Evolutionary conservation across 2,113 vertebrate species (phyloP).

Genomic region (western clawed frog (Xenopus tropicalis)): UCB_Xtro_10.0 CM004452.2:10331001-10331500

Average conservation of each 20-base stretch:
- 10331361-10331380: neutral
- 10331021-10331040: too few species aligned
- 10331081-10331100: conserved; percentile 1
- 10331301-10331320: neutral
- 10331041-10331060: neutral
- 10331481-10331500: too few species aligned
- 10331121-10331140: neutral
- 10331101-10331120: neutral
- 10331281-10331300: neutral
- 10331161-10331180: conserved; percentile 24
- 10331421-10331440: too few species aligned
- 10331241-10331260: conserved; percentile 1
- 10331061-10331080: neutral
- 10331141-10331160: conserved; percentile 6
- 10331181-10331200: neutral
- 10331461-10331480: too few species aligned
- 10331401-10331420: too few species aligned
- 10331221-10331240: conserved; percentile 10
- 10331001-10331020: too few species aligned
- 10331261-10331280: neutral
- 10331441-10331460: too few species aligned
- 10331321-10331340: neutral
- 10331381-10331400: too few species aligned
- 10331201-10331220: neutral
- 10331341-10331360: neutral